A percentile compares a stretch with the other conserved stretches of the same genome.
Conservation (phyloP, 2,888 invertebrate species). For the Hyles lineata region DNA sequence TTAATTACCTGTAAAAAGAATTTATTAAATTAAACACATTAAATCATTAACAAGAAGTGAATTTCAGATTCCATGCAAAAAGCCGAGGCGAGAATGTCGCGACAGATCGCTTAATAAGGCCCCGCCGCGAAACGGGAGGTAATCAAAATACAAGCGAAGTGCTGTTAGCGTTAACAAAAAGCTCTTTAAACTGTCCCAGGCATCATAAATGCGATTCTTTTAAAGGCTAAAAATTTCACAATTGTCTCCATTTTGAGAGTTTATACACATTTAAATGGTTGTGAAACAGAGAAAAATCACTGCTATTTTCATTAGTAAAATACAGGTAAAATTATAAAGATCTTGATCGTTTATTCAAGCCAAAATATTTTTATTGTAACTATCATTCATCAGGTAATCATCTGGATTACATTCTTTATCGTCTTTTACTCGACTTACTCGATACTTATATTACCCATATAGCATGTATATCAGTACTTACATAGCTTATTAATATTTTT, state of each 20-base stretch:
- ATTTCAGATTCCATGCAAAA: slow-evolving; percentile 53
- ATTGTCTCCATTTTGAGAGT: slow-evolving; percentile 52
- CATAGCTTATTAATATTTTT: no score
- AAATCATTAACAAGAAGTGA: slow-evolving; percentile 52
- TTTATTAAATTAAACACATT: slow-evolving; percentile 48
- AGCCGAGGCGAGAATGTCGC: slow-evolving; percentile 52
- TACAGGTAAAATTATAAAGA: background rate
- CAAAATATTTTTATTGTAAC: background rate
- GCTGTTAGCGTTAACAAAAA: slow-evolving; percentile 66
- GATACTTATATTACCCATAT: no score
- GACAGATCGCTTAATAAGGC: slow-evolving; percentile 64
- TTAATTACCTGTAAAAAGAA: slow-evolving; percentile 28
- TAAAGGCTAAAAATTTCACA: slow-evolving; percentile 63
- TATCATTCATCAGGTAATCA: no score
- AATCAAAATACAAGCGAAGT: slow-evolving; percentile 62
- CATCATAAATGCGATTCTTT: slow-evolving; percentile 60
- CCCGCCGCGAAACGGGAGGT: slow-evolving; percentile 56
- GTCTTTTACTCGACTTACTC: no score
- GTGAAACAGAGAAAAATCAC: slow-evolving; percentile 42
- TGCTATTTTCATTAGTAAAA: slow-evolving; percentile 6
- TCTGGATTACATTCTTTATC: no score
- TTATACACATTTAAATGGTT: slow-evolving; percentile 51
- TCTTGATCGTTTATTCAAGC: background rate
- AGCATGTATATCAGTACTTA: no score
- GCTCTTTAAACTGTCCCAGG: slow-evolving; percentile 59